Percentiles rank a stretch among this genome's conserved stretches.
Evolutionary conservation across 1,140 invertebrate genomes (phyloP).

Genomic region (Bombus waltoni): DNA sequence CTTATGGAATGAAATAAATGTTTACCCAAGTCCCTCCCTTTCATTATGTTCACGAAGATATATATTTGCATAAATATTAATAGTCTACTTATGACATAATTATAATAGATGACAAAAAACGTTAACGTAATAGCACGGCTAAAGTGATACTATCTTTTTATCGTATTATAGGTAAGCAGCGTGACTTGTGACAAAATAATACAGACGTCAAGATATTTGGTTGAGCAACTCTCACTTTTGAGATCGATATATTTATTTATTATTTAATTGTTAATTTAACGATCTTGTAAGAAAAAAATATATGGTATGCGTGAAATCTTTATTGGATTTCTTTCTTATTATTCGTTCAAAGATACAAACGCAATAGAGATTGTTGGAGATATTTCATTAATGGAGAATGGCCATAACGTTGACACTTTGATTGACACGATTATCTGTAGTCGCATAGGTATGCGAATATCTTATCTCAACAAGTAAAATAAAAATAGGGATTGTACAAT

Average conservation of each 20-base stretch:
- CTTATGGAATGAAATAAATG: background rate
- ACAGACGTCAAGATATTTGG: background rate
- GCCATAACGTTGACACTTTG: background rate
- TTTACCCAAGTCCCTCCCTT: background rate
- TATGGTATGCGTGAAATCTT: background rate
- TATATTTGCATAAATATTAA: background rate
- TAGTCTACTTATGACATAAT: conserved; percentile 21
- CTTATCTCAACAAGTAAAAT: conserved; percentile 22
- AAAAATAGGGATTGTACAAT: background rate
- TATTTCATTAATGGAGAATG: conserved; percentile 22
- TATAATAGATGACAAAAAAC: background rate
- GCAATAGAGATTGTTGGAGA: background rate
- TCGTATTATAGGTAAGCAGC: background rate
- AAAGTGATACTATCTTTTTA: conserved; percentile 10
- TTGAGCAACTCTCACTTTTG: background rate
- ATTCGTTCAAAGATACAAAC: background rate
- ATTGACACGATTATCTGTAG: conserved; percentile 23
- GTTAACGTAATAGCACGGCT: background rate
- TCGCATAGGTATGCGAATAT: background rate
- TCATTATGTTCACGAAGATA: background rate
- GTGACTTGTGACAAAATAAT: background rate
- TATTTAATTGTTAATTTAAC: background rate
- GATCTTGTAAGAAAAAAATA: background rate
- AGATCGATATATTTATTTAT: background rate
- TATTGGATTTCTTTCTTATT: background rate